phyloP scores from a whole-genome alignment of 1,140 invertebrate genomes.

The Ladona fulva region DNA sequence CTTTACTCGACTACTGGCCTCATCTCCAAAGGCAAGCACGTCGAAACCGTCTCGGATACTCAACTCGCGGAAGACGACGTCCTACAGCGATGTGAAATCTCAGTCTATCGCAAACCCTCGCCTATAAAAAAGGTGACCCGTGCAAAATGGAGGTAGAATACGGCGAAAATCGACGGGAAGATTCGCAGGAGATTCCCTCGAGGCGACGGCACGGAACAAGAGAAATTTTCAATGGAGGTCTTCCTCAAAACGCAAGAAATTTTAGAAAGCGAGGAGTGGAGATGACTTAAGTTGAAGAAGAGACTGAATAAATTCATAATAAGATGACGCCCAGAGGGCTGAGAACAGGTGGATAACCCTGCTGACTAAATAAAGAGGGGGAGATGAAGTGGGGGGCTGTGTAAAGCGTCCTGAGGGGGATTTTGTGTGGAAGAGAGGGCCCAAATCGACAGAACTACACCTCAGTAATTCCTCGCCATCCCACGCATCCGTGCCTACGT shows the following conservation, averaged over 20 bases:
- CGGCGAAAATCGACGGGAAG: too few relatives aligned
- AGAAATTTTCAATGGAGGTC: background rate
- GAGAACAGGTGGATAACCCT: slow-evolving; percentile 7
- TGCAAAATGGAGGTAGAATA: too few relatives aligned
- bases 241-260: background rate
- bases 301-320: slow-evolving; percentile 10
- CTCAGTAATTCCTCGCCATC: too few relatives aligned
- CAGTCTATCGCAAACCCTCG: too few relatives aligned
- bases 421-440: background rate
- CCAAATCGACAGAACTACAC: too few relatives aligned
- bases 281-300: background rate
- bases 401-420: background rate
- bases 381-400: background rate
- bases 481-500: too few relatives aligned
- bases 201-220: background rate
- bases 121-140: too few relatives aligned
- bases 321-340: background rate
- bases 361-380: slow-evolving; percentile 9
- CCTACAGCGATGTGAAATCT: too few relatives aligned
- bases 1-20: too few relatives aligned
- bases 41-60: too few relatives aligned
- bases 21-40: too few relatives aligned
- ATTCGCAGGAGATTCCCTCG: background rate
- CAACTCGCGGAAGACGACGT: too few relatives aligned
- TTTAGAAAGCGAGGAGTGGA: background rate